phyloP scores from a whole-genome alignment of 2,113 vertebrate genomes.

The Gobiocypris rarus region DNA sequence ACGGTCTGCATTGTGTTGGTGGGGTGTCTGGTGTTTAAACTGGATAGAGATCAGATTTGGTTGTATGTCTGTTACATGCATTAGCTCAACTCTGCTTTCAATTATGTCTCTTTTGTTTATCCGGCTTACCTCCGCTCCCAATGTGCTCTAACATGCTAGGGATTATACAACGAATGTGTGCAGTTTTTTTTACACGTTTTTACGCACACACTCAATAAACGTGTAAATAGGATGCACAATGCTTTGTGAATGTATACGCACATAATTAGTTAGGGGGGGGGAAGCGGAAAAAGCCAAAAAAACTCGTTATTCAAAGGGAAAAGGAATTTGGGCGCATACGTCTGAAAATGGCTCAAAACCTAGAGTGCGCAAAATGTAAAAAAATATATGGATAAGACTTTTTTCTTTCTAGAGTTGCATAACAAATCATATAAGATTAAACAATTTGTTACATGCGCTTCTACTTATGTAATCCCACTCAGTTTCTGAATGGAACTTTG shows the following conservation, averaged over 20 bases:
- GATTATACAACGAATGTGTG: conserved; percentile 34
- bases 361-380: too few relatives aligned
- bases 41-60: conserved; percentile 37
- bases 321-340: too few relatives aligned
- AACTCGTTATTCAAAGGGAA: too few relatives aligned
- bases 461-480: background rate
- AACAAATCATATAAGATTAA: too few relatives aligned
- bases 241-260: background rate
- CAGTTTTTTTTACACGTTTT: background rate
- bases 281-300: too few relatives aligned
- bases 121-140: conserved; percentile 47
- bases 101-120: conserved; percentile 55
- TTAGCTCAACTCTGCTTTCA: conserved; percentile 54
- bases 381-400: too few relatives aligned
- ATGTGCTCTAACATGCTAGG: conserved; percentile 46
- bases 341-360: too few relatives aligned
- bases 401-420: too few relatives aligned
- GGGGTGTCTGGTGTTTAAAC: conserved; percentile 31
- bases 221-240: background rate
- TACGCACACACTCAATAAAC: background rate
- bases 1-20: conserved; percentile 39
- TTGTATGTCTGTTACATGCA: conserved; percentile 42
- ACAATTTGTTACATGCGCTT: background rate
- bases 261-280: background rate
- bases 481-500: too few relatives aligned